A percentile compares a stretch with the other conserved stretches of the same genome.
Conservation (phyloP, 2,797 vertebrate genomes). For the Tamandua tetradactyla region DNA sequence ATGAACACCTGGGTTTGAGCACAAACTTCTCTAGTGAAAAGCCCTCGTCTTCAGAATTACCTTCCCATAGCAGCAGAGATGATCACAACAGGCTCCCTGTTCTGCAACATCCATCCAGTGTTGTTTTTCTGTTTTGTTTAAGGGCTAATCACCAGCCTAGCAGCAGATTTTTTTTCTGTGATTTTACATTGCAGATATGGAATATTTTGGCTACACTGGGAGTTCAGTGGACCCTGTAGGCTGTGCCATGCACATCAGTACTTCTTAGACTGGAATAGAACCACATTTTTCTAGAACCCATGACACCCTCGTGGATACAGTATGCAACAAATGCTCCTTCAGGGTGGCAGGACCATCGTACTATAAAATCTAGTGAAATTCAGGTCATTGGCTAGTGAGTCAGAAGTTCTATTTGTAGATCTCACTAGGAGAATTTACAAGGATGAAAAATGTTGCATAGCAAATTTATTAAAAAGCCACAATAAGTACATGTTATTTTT, state of each 20-base stretch:
- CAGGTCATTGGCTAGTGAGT: not conserved
- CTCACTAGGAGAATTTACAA: not conserved
- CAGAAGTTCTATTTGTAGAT: not conserved
- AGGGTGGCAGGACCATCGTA: not conserved
- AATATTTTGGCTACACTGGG: not conserved
- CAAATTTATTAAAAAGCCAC: conserved; percentile 39
- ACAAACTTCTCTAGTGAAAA: not conserved
- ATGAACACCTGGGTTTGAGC: not conserved
- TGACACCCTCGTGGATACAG: not conserved
- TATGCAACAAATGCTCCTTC: not conserved
- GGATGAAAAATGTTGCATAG: conserved; percentile 14
- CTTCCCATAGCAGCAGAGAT: not conserved
- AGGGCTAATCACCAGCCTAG: conserved; percentile 5
- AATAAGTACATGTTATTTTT: conserved; percentile 22
- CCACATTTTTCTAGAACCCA: not conserved
- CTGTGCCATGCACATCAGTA: not conserved
- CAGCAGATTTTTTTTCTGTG: not conserved
- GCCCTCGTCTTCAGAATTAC: not conserved
- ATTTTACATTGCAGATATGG: not conserved
- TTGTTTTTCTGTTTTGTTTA: conserved; percentile 28
- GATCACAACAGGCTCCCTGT: not conserved
- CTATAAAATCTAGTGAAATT: not conserved
- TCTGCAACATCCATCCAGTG: not conserved
- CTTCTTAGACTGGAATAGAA: not conserved
- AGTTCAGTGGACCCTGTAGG: not conserved